Evolutionary conservation across 2,797 vertebrate genomes (phyloP).

Genomic region (Emydoidea blandingii): DNA sequence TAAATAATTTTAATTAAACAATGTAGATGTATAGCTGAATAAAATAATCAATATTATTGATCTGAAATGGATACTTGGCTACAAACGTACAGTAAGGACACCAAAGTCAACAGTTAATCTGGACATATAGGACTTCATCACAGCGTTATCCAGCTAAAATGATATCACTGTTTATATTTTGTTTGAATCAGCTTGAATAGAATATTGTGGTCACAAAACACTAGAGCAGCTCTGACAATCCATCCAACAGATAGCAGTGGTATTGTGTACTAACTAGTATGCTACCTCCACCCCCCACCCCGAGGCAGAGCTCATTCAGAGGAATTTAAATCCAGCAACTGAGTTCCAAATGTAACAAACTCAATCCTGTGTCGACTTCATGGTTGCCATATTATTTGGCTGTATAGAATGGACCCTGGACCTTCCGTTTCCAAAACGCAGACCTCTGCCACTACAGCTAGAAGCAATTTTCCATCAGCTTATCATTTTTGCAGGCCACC

Average conservation of each 20-base stretch:
- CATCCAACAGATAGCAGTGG: background rate
- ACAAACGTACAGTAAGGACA: background rate
- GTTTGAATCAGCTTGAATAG: slow-evolving; percentile 25
- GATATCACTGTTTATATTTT: background rate
- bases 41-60: background rate
- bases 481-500: background rate
- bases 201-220: background rate
- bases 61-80: background rate
- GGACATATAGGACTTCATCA: no score
- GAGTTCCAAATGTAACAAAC: background rate
- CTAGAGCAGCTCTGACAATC: background rate
- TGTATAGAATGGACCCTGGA: background rate
- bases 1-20: background rate
- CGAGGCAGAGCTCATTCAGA: slow-evolving; percentile 25
- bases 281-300: background rate
- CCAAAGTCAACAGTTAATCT: background rate
- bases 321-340: background rate
- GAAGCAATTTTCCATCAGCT: background rate
- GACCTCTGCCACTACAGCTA: background rate
- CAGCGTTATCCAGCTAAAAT: no score
- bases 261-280: background rate
- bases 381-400: background rate
- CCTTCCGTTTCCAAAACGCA: background rate
- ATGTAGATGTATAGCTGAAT: background rate
- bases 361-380: background rate